These are phyloP conservation scores for Sardinella longiceps DNA, from an alignment of 2,797 vertebrate species.

Conservation along the genomic window DNA sequence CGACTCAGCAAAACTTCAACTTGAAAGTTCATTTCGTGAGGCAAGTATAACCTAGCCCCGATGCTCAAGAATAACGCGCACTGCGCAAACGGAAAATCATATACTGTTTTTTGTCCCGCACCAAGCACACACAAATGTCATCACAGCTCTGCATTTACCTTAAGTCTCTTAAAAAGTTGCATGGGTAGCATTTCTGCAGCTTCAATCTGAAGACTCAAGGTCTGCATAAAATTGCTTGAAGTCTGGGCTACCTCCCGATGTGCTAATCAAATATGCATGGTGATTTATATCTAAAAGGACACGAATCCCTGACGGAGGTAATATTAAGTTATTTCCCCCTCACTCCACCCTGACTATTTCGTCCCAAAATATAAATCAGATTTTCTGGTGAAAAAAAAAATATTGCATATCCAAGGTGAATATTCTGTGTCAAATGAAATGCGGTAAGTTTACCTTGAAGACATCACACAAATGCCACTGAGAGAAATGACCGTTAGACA, in stretches of 20 bases:
- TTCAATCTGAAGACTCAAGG: conserved; percentile 8
- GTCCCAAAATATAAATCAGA: background rate
- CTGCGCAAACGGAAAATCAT: conserved; percentile 35
- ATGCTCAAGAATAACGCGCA: conserved; percentile 23
- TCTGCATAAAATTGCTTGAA: conserved; percentile 17
- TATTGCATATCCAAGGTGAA: conserved; percentile 69
- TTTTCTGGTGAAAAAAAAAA: conserved; percentile 34
- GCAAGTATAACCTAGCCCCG: conserved; percentile 34
- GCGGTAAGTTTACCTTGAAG: conserved; percentile 96
- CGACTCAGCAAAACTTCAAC: conserved; percentile 75
- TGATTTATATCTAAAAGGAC: conserved; percentile 18
- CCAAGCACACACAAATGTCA: conserved; percentile 12
- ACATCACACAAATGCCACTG: conserved; percentile 98
- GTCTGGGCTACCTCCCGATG: background rate
- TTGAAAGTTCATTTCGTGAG: conserved; percentile 52
- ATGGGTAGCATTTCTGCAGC: conserved; percentile 7
- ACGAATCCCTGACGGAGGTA: conserved; percentile 9
- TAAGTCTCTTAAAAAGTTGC: conserved; percentile 18
- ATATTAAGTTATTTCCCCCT: conserved; percentile 11
- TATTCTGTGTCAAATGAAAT: conserved; percentile 82
- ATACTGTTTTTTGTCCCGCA: background rate
- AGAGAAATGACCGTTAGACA: conserved; percentile 93
- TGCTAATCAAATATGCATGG: conserved; percentile 17
- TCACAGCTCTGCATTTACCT: conserved; percentile 1
- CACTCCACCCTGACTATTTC: background rate